Evolutionary conservation across 2,888 invertebrate genomes (phyloP).

Genomic region (Drosophila ustulata): DNA sequence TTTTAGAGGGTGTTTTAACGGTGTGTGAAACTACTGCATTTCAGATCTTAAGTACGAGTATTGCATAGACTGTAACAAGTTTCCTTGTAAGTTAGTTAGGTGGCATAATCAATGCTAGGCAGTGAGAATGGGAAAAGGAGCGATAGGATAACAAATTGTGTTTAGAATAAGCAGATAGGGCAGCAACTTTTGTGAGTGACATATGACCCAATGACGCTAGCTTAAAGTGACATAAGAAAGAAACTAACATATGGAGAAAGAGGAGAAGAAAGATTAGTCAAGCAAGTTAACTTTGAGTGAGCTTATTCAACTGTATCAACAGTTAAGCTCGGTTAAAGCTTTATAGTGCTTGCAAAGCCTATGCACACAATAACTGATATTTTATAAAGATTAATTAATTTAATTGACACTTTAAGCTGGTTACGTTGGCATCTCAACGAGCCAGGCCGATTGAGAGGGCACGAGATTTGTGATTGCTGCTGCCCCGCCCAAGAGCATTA

Average conservation of each 20-base stretch:
- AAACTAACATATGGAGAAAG: not conserved
- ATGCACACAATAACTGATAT: constrained; percentile 45
- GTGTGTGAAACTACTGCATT: constrained; percentile 24
- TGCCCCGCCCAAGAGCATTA: constrained; percentile 30
- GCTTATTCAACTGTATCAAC: constrained; percentile 4
- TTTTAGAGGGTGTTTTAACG: constrained; percentile 60
- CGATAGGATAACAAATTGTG: constrained; percentile 49
- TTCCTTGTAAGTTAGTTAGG: constrained; percentile 76
- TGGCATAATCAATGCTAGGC: constrained; percentile 37
- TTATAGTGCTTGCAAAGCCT: constrained; percentile 24
- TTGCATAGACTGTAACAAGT: constrained; percentile 77
- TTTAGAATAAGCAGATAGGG: constrained; percentile 39
- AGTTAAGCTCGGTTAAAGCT: constrained; percentile 3
- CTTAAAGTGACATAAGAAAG: constrained; percentile 16
- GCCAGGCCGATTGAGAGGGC: not conserved
- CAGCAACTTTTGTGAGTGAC: constrained; percentile 24
- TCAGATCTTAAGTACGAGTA: constrained; percentile 58
- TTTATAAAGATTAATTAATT: constrained; percentile 32
- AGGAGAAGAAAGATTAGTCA: not conserved
- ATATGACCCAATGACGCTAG: constrained; percentile 12
- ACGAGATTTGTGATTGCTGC: constrained; percentile 19
- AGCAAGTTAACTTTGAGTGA: not conserved
- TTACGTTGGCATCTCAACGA: constrained; percentile 6
- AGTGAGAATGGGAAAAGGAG: constrained; percentile 9
- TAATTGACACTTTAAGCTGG: constrained; percentile 25